Evolutionary conservation across 2,113 vertebrate species (phyloP), one percentile per base, ranked within the genome.

Genomic region (Cardinalis cardinalis): DNA sequence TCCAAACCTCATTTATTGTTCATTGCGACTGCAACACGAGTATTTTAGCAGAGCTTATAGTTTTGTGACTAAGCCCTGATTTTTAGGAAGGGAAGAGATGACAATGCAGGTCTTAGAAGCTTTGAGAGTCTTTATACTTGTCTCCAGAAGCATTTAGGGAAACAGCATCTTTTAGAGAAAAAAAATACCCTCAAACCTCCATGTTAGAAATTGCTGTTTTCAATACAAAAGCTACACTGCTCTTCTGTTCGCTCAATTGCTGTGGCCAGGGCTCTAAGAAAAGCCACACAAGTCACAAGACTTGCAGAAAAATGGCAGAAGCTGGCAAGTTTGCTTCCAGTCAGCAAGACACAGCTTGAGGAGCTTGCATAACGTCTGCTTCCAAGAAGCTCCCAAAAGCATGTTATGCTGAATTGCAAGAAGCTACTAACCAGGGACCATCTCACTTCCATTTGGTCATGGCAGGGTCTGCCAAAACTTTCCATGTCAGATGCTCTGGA

Each of bases 271-370:
- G 84, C 86, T 93, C 72, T 79, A 82, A 90, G 89, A 92, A 95
- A 92, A 94, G 89, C 87, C 72, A 88, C 85, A 82, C 36, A 26
- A 95, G 68, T 94, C 95, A 95, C 75, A 87, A 95, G 95, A 90
- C 55, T 92, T 70, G 63, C 59, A 89, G 66, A 85, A 87, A 93
- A 96, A 93, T 87, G 88, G 84, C 78, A 95, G 56, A 94, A 93
- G 71, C 31, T 90, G 89, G 84, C 92, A 93, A 89, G 71, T 83
- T 76, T 85, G 66, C 85, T 86, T 65, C 74, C 60, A 95, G 88
- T 92, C 92, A 95, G 90, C 59, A 93, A 92, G 88, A 77, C 52
- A 41, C 90, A 87, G 84, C 82, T 95, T 90, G 84, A 93, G 78
- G 64, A 94, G 87, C 68, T 93, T 90, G 63, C 90, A 89, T 61